These are phyloP conservation scores for Grammomys dolichurus DNA, from an alignment of 2,113 vertebrate species.

Conservation along the genomic window DNA sequence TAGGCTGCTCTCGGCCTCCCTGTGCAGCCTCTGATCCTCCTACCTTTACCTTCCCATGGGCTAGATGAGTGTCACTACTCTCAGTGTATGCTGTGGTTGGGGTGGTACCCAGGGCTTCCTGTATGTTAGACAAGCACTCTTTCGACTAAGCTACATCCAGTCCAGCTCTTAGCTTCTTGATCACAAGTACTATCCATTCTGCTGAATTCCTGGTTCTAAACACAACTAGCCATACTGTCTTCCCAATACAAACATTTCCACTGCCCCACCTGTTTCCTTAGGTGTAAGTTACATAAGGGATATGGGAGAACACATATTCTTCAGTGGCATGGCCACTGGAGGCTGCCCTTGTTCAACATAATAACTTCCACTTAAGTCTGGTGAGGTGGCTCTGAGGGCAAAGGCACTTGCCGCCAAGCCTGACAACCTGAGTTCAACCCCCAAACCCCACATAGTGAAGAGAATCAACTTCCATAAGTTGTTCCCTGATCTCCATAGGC, in stretches of 20 bases:
- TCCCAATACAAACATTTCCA: background rate
- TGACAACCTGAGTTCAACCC: background rate
- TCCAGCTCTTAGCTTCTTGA: background rate
- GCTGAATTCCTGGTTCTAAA: constrained; percentile 17
- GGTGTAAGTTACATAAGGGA: background rate
- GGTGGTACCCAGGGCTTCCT: background rate
- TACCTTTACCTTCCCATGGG: background rate
- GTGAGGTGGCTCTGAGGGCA: background rate
- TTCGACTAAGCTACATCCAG: background rate
- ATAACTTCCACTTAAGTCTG: background rate
- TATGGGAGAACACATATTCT: background rate
- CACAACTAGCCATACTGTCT: background rate
- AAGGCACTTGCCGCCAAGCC: background rate
- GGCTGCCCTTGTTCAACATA: background rate
- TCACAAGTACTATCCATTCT: background rate
- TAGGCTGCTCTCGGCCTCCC: background rate
- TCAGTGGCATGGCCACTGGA: background rate
- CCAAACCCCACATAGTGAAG: background rate
- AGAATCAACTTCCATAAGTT: background rate
- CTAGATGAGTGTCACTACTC: background rate
- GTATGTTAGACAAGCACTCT: background rate
- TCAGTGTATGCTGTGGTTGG: background rate
- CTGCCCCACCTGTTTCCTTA: background rate
- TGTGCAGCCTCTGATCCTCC: background rate
- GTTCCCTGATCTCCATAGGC: background rate